Percentiles rank a stretch among this genome's conserved stretches.
These are phyloP conservation scores for Oreortyx pictus DNA, from an alignment of 2,797 vertebrate genomes.

Conservation along the genomic window DNA sequence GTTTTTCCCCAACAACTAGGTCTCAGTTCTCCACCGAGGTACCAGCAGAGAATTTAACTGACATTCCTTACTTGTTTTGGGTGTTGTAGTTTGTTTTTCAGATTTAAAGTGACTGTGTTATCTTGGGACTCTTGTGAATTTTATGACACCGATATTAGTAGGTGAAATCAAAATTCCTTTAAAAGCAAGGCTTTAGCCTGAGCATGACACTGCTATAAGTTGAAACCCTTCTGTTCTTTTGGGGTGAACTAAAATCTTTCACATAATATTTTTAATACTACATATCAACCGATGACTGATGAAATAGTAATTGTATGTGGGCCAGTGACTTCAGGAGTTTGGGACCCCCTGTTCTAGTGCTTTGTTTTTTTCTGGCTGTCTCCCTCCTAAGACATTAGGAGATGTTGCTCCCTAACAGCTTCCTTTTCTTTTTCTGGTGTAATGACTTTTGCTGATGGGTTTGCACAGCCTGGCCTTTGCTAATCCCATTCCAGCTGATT, in stretches of 20 bases:
- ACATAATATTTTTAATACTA: not conserved
- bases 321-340: not conserved
- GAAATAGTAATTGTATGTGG: not conserved
- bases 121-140: slow-evolving; percentile 63
- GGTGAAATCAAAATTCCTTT: slow-evolving; percentile 64
- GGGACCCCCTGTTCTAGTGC: not conserved
- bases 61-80: slow-evolving; percentile 51
- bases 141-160: slow-evolving; percentile 55
- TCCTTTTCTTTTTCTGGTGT: not conserved
- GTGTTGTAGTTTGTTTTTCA: slow-evolving; percentile 40
- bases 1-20: not conserved
- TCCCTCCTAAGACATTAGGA: not conserved
- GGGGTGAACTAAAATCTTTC: not conserved
- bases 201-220: not conserved
- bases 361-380: not conserved
- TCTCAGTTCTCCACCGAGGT: not conserved
- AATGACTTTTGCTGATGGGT: not conserved
- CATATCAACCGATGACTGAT: not conserved
- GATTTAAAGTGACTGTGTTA: slow-evolving; percentile 54
- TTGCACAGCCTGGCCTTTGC: not conserved
- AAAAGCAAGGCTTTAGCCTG: slow-evolving; percentile 21
- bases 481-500: not conserved
- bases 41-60: not conserved
- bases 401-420: not conserved
- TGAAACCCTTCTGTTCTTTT: not conserved